Base-by-base conservation (phyloP, 2,797 vertebrate species). In the Anableps anableps region DNA sequence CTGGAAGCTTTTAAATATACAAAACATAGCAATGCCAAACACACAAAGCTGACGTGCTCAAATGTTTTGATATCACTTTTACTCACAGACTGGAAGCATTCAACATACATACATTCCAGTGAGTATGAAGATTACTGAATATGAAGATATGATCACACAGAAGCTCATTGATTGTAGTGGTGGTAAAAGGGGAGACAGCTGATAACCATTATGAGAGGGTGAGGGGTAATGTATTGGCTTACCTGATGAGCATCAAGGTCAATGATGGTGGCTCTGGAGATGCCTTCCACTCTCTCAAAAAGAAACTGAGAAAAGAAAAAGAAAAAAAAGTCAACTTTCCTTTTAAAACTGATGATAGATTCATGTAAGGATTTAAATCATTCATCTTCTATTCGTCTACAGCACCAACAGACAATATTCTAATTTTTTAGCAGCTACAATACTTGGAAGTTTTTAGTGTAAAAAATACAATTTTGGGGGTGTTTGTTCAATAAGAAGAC, bases 181-280 rank as follows among this genome's bases (percentile, higher is more conserved):
- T 31, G n/a, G 76, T 78, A 53, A 84, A 85, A 41, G 21, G 19
- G 60, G 66, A 55, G 26, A 47, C 9, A 75, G 88, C 50, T 84
- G 77, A n/a, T 84, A 79, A 83, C 90, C 75, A 83, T 64, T 70
- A 75, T 89, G 38, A 72, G 7, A 31, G 29, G 5, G 41, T 55
- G 53, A 55, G 45, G 2, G 70, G 55, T 78, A 84, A 76, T 47
- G 55, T 74, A 55, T 68, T 5, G 68, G 85, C 96, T 96, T 92
- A 99, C 98, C 97, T 99, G 98, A 93, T 99, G 98, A 90, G 97
- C 98, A 76, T 99, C 98, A 74, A 99, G 95, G 90, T 99, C 97
- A 43, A 99, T 97, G 91, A 99, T 98, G 71, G 96, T 97, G 41
- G 96, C 98, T 92, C 89, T 97, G 88, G 96, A 96, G 84, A 99